A percentile compares a stretch with the other conserved stretches of the same genome.
Conservation (phyloP, 2,797 vertebrate genomes). For the Rhinogobio ventralis region DNA sequence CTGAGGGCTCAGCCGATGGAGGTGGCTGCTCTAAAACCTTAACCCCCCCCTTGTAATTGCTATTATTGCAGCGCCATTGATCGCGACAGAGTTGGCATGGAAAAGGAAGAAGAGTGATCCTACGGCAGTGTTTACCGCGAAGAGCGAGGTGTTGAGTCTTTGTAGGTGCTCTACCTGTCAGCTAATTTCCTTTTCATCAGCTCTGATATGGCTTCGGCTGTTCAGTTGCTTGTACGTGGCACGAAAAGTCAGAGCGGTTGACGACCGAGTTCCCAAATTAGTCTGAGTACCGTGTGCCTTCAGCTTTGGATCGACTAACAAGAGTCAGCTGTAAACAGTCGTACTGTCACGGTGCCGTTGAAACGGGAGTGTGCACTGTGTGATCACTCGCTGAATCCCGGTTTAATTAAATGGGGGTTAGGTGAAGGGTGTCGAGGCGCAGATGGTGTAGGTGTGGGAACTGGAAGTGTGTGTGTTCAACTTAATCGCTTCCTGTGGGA, state of each 20-base stretch:
- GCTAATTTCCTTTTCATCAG: constrained; percentile 22
- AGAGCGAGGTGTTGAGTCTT: constrained; percentile 27
- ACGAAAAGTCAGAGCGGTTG: not conserved
- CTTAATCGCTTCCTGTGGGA: constrained; percentile 57
- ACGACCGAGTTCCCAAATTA: constrained; percentile 16
- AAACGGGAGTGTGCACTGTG: constrained; percentile 39
- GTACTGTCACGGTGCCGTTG: constrained; percentile 28
- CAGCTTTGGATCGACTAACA: constrained; percentile 27
- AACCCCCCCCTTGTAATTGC: constrained; percentile 32
- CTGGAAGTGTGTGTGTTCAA: constrained; percentile 36
- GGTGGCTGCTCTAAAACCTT: constrained; percentile 33
- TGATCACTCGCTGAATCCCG: constrained; percentile 52
- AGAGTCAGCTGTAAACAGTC: constrained; percentile 39
- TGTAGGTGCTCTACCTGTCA: constrained; percentile 23
- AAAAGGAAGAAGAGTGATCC: constrained; percentile 21
- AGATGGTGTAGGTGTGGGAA: constrained; percentile 48
- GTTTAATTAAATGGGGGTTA: constrained; percentile 62
- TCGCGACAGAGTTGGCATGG: constrained; percentile 12
- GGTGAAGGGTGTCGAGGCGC: constrained; percentile 35
- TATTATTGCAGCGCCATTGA: constrained; percentile 28
- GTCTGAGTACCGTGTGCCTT: not conserved
- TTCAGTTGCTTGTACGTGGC: not conserved
- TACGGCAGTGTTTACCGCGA: not conserved
- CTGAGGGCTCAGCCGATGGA: constrained; percentile 40
- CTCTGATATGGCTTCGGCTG: not conserved